These are phyloP conservation scores for Cynoglossus semilaevis DNA, from an alignment of 2,113 vertebrate genomes.

Conservation along the genomic window DNA sequence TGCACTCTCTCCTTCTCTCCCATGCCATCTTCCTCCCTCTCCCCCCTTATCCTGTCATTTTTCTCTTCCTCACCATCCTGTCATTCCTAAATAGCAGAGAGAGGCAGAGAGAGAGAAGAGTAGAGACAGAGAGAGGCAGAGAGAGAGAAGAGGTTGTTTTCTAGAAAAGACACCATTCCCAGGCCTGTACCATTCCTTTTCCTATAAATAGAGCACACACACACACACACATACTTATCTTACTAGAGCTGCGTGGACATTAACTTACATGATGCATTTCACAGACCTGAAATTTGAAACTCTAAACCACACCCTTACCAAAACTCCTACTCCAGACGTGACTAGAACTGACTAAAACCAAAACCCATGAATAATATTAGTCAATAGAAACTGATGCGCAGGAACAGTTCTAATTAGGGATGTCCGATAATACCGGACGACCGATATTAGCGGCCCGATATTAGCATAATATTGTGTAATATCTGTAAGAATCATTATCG, in stretches of 20 bases:
- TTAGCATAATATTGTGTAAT: no score
- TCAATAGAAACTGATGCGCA: no score
- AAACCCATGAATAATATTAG: no score
- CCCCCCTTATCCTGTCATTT: constrained; percentile 41
- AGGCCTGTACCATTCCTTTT: constrained; percentile 63
- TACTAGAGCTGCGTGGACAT: constrained; percentile 15
- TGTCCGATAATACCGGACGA: no score
- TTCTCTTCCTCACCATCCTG: constrained; percentile 25
- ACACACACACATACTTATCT: constrained; percentile 9
- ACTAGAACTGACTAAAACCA: no score
- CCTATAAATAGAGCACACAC: constrained; percentile 65
- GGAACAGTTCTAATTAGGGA: neutral
- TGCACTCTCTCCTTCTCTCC: constrained; percentile 4
- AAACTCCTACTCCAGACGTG: neutral
- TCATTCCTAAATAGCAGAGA: constrained; percentile 33
- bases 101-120: constrained; percentile 16
- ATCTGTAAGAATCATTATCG: no score
- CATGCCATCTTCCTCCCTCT: constrained; percentile 28
- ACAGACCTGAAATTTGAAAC: neutral
- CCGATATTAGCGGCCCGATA: no score
- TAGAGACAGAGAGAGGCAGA: no score
- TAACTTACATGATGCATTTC: neutral
- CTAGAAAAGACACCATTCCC: constrained; percentile 71
- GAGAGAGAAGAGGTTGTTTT: constrained; percentile 61
- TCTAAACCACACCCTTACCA: neutral